phyloP scores from a whole-genome alignment of 2,113 vertebrate genomes.

The Xerus inauris region DNA sequence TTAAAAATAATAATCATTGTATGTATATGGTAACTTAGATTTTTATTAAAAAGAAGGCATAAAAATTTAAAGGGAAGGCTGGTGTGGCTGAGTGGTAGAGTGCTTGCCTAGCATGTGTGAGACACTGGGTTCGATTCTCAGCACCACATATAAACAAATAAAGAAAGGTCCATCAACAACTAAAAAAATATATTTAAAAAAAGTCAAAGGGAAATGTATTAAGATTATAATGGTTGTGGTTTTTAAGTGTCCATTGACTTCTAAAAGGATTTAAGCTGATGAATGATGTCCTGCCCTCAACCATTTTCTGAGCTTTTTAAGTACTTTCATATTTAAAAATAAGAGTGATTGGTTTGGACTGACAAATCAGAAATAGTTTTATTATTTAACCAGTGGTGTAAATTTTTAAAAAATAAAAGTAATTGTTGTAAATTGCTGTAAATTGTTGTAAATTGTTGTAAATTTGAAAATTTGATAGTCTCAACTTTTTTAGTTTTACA shows the following conservation, averaged over 20 bases:
- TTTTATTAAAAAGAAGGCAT: background rate
- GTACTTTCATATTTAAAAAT: background rate
- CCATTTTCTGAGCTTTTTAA: constrained; percentile 40
- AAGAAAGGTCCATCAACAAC: too few species aligned
- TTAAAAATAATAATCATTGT: background rate
- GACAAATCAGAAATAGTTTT: background rate
- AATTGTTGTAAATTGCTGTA: background rate
- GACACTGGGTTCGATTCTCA: too few species aligned
- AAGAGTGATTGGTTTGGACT: constrained; percentile 12
- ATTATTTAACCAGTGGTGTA: background rate
- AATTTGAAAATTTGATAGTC: background rate
- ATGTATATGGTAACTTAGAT: background rate
- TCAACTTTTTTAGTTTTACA: background rate
- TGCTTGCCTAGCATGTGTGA: too few species aligned
- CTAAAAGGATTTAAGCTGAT: background rate
- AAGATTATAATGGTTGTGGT: background rate
- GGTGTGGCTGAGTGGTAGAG: too few species aligned
- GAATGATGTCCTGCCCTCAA: background rate
- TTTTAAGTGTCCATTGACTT: background rate
- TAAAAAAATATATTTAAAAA: background rate
- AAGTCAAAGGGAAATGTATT: background rate
- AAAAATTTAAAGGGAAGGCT: background rate
- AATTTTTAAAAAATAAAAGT: background rate
- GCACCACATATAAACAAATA: too few species aligned
- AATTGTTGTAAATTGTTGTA: background rate